Evolutionary conservation across 2,797 vertebrate species (phyloP), one percentile per base, ranked within the genome.

Genomic region (Tangara arthus): DNA sequence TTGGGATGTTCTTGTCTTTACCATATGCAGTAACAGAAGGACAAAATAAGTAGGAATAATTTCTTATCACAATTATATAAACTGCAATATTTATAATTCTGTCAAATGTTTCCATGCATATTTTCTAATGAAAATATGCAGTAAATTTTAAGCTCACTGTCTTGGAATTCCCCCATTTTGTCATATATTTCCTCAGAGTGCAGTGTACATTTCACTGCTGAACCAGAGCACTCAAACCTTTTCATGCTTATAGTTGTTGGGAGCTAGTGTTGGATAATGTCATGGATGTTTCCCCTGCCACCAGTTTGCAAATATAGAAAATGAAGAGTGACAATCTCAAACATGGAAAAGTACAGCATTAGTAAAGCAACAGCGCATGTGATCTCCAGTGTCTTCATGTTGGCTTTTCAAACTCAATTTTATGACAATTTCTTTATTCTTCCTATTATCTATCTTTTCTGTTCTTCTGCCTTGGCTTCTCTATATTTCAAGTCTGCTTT

Each of bases 151-250:
- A 90, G 21, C 4, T 85, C 16, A 8, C 7, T n/a, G 3, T 28
- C 24, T 39, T 83, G 16, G 41, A 83, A 37, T 59, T 70, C 41
- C 6, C 30, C 20, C 22, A 1, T 59, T 77, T 27, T 50, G 10
- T 56, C 18, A 17, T 8, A 4, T 17, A 5, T 50, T 64, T 75
- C 32, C 37, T 79, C 2, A 73, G 41, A 34, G 15, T 18, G 8
- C 0, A 0, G 8, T 8, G 19, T 12, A 12, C 15, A 39, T 60
- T 37, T 82, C 27, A 13, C 39, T 0, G 2, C 47, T 79, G 24
- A 69, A 82, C 5, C 39, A 69, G 18, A 60, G 3, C 1, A 2
- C 26, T 65, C 34, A 53, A 57, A 41, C 7, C 2, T 77, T 86
- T 44, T 27, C 12, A 12, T 27, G 8, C 20, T 63, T 21, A 17